Conservation (phyloP, 2,797 vertebrate species). For the Syngnathus rostellatus region DNA sequence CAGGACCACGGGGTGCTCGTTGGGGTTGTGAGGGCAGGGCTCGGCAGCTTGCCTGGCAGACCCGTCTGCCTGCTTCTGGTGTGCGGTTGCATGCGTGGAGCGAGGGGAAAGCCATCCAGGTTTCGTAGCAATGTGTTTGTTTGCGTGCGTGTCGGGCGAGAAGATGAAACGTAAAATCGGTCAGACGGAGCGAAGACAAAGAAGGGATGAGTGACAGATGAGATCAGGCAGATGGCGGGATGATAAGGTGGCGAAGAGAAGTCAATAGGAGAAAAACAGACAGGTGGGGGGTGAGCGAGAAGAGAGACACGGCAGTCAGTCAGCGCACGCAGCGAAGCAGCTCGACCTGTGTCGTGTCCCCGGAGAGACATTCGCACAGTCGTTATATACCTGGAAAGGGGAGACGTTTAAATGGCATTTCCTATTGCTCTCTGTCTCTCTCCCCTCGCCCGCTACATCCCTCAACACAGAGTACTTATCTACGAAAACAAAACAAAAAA, state of each 20-base stretch:
- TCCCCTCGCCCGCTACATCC: conserved; percentile 71
- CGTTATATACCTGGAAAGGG: conserved; percentile 74
- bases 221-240: conserved; percentile 61
- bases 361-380: conserved; percentile 64
- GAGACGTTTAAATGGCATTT: conserved; percentile 78
- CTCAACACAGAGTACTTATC: conserved; percentile 82
- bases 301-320: conserved; percentile 74
- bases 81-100: conserved; percentile 7
- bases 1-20: conserved; percentile 51
- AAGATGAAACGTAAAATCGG: conserved; percentile 31
- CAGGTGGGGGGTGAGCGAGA: conserved; percentile 67
- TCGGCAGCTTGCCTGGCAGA: conserved; percentile 57
- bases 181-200: conserved; percentile 39
- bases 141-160: conserved; percentile 35
- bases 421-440: conserved; percentile 63
- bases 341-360: conserved; percentile 59
- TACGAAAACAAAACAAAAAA: conserved; percentile 73
- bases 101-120: conserved; percentile 4
- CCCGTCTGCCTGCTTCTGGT: conserved; percentile 57
- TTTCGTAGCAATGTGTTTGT: conserved; percentile 37
- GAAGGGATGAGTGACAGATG: conserved; percentile 48
- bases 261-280: conserved; percentile 58
- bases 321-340: conserved; percentile 67
- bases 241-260: conserved; percentile 54
- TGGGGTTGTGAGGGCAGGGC: conserved; percentile 50